Evolutionary conservation across 2,797 vertebrate genomes (phyloP), one percentile per base, ranked within the genome.

Genomic region (Dendrocincla fuliginosa): DNA sequence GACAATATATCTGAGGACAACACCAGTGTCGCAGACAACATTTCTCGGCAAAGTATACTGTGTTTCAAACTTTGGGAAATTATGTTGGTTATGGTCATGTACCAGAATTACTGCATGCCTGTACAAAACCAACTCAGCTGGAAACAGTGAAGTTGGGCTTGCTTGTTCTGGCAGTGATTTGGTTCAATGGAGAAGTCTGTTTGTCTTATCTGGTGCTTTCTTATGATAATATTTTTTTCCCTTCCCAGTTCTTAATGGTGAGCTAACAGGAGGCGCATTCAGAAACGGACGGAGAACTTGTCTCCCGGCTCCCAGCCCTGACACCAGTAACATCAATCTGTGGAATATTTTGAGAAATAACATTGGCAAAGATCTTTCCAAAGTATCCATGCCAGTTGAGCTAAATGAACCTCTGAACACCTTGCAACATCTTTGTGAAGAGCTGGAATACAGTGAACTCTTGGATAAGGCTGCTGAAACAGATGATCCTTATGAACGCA

Each of bases 1-100:
- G 99, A 99, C 98, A 99, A 99, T 96, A 99, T 99, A 98, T 99
- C 99, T 33, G 99, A 99, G 98, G 99, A 99, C 98, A 99, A 99
- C 96, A 99, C 99, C 98, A 99, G 99, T 65, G 99, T 99, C 93
- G 99, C 99, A 52, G 99, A 99, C 97, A 99, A 98, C 92, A 98
- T 99, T 98, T 99, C 99, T 97, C 98, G 99, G 97, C 99, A 99
- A 98, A 99, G 99, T 99, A 98, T 81, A 96, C 84, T 94, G 20
- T 84, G 68, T 93, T 95, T 91, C 77, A 82, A 84, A 55, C 53
- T 96, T 94, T 53, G 86, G 52, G 74, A 90, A 94, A 93, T 91
- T 64, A 57, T 1, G 0, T 80, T 89, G 42, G 15, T 90, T 96
- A 27, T 94, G 44, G 56, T 92, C 49, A 28, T 83, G 41, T 95